These are phyloP conservation scores for Fundulus diaphanus DNA, from an alignment of 2,797 vertebrate species.

Conservation along the genomic window DNA sequence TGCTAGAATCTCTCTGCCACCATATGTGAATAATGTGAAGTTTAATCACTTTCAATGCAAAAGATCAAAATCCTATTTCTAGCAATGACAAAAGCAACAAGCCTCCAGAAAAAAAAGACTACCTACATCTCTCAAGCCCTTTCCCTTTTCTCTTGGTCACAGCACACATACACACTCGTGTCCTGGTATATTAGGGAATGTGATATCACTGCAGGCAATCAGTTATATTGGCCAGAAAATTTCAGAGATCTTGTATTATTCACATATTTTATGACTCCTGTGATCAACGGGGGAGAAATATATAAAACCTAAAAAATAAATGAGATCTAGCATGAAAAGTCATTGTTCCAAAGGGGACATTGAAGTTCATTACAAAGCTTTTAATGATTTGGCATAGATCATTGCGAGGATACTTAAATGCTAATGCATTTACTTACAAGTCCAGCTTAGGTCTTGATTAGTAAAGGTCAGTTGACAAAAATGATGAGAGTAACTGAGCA, in stretches of 20 bases:
- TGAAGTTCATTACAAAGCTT: slow-evolving; percentile 51
- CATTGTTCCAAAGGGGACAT: slow-evolving; percentile 38
- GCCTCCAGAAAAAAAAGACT: slow-evolving; percentile 42
- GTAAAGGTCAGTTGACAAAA: slow-evolving; percentile 47
- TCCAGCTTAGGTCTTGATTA: slow-evolving; percentile 44
- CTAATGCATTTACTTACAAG: slow-evolving; percentile 31
- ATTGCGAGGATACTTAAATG: slow-evolving; percentile 16
- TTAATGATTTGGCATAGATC: slow-evolving; percentile 52
- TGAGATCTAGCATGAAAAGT: slow-evolving; percentile 44
- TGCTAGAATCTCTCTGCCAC: slow-evolving; percentile 57
- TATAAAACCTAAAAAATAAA: slow-evolving; percentile 69
- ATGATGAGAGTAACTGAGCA: slow-evolving; percentile 64
- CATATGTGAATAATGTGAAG: slow-evolving; percentile 58
- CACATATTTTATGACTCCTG: slow-evolving; percentile 48
- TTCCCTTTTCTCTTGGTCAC: slow-evolving; percentile 8
- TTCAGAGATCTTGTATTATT: slow-evolving; percentile 59
- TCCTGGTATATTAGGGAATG: slow-evolving; percentile 52
- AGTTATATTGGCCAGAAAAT: slow-evolving; percentile 45
- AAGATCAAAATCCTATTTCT: slow-evolving; percentile 68
- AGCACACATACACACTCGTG: slow-evolving; percentile 18
- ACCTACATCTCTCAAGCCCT: slow-evolving; percentile 1
- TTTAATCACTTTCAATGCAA: slow-evolving; percentile 65
- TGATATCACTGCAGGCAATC: slow-evolving; percentile 52
- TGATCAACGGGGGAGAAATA: slow-evolving; percentile 53
- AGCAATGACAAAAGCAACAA: slow-evolving; percentile 57